A percentile compares a stretch with the other conserved stretches of the same genome.
Evolutionary conservation across 2,113 vertebrate genomes (phyloP).

Genomic region (Bombycilla garrulus): DNA sequence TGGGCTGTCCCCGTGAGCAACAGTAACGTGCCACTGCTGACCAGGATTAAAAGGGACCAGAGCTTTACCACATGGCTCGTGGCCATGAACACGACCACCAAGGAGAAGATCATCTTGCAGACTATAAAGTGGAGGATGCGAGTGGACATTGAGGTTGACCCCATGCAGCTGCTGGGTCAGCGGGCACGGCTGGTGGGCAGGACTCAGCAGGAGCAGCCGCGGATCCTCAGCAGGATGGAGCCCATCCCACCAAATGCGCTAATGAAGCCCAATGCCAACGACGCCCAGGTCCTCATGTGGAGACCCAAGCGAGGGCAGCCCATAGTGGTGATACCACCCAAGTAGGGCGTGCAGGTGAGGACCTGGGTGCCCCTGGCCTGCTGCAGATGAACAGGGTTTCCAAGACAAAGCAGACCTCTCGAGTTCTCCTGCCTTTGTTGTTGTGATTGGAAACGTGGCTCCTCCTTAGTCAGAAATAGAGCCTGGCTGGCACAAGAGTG

Average conservation of each 20-base stretch:
- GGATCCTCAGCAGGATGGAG: constrained; percentile 93
- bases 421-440: constrained; percentile 63
- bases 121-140: constrained; percentile 98
- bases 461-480: constrained; percentile 44
- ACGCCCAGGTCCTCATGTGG: constrained; percentile 99
- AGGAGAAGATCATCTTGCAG: constrained; percentile 95
- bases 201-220: constrained; percentile 93
- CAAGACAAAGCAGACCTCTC: constrained; percentile 71
- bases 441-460: constrained; percentile 28
- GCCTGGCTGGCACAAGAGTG: background rate
- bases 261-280: constrained; percentile 95
- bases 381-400: constrained; percentile 43
- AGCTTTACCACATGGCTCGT: constrained; percentile 99
- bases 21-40: constrained; percentile 91
- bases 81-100: constrained; percentile 91
- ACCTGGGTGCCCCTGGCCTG: constrained; percentile 15
- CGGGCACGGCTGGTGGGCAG: constrained; percentile 89
- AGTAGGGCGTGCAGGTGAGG: constrained; percentile 71
- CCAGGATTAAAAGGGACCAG: constrained; percentile 95
- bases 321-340: constrained; percentile 93
- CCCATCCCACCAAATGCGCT: constrained; percentile 91
- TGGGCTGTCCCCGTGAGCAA: constrained; percentile 98
- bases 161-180: constrained; percentile 87
- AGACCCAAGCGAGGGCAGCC: constrained; percentile 90
- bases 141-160: constrained; percentile 93